Base-by-base conservation (phyloP, 2,888 invertebrate genomes). In the Cephus runcator region DNA sequence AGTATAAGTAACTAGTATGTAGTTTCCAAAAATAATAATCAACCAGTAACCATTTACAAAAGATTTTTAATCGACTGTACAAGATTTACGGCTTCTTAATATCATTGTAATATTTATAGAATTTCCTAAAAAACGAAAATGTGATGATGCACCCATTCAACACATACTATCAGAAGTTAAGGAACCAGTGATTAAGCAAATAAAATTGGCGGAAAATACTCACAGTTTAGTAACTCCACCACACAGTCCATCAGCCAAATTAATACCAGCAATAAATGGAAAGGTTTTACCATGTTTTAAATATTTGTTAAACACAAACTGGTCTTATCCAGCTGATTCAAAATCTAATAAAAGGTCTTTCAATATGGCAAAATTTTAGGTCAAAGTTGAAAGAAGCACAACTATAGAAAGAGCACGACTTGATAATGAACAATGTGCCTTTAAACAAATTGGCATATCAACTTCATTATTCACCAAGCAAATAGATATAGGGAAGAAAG, bases 401-500 rank as follows among this genome's bases (percentile, higher is more conserved):
- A 23, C 40, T 23, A 23, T 23, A 56, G 23, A 56, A 56, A 56
- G 23, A 56, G 23, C 40, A 56, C 23, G 0, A 56, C 23, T 23
- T 9, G 40, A 56, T 9, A 23, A 56, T 56, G 15, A 56, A 56
- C 40, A 56, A 56, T 56, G 40, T 56, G 40, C 40, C 40, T 56
- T 56, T 9, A 56, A 40, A 34, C 15, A 35, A 23, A 23, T 23
- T 1, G 23, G 73, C 30, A 33, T 69, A 23, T 15, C 33, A 9
- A 33, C 69, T 9, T 75, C 77, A 3, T 34, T 76, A 15, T 56
- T 76, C n/a, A 56, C 73, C 3, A 78, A 78, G 12, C 31, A 78
- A 15, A 75, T 78, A 75, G 78, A 75, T 35, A 76, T 75, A 71
- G 73, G 80, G 73, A 34, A 84, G 81, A 75, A 73, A 12, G 77